These are phyloP conservation scores for Calliopum simillimum DNA, from an alignment of 2,888 invertebrate species.

Conservation along the genomic window DNA sequence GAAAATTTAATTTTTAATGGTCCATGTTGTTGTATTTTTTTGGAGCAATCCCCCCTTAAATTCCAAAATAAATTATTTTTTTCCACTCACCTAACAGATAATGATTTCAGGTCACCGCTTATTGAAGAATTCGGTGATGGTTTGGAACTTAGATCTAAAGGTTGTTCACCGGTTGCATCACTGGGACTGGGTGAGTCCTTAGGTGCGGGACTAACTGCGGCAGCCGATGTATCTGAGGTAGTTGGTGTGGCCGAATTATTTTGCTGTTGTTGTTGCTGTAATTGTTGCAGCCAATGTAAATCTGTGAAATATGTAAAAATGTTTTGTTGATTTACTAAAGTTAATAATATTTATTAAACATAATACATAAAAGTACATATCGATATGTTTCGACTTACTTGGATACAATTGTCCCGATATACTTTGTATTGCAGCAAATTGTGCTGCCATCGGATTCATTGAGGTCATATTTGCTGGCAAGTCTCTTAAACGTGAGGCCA, in stretches of 20 bases:
- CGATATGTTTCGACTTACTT: constrained; percentile 49
- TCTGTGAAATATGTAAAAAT: constrained; percentile 28
- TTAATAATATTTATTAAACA: not conserved
- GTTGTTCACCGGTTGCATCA: constrained; percentile 75
- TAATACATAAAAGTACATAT: not conserved
- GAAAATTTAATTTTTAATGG: too few species aligned
- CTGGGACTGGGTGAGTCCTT: constrained; percentile 69
- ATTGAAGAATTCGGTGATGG: constrained; percentile 70
- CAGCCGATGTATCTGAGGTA: constrained; percentile 66
- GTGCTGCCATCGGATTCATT: constrained; percentile 77
- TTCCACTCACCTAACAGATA: constrained; percentile 74
- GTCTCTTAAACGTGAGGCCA: constrained; percentile 56
- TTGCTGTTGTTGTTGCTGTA: constrained; percentile 54
- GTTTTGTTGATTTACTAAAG: not conserved
- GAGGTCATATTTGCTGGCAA: constrained; percentile 70
- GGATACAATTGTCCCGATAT: constrained; percentile 56
- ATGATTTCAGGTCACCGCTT: constrained; percentile 69
- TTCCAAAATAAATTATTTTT: too few species aligned
- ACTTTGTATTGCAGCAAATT: constrained; percentile 75
- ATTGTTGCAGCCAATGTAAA: constrained; percentile 49
- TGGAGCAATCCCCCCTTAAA: too few species aligned
- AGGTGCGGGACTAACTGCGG: constrained; percentile 63
- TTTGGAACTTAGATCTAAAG: constrained; percentile 88
- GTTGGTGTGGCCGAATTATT: constrained; percentile 64
- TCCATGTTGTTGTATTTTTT: too few species aligned